phyloP scores from a whole-genome alignment of 2,113 vertebrate genomes.

The Capreolus pygargus region DNA sequence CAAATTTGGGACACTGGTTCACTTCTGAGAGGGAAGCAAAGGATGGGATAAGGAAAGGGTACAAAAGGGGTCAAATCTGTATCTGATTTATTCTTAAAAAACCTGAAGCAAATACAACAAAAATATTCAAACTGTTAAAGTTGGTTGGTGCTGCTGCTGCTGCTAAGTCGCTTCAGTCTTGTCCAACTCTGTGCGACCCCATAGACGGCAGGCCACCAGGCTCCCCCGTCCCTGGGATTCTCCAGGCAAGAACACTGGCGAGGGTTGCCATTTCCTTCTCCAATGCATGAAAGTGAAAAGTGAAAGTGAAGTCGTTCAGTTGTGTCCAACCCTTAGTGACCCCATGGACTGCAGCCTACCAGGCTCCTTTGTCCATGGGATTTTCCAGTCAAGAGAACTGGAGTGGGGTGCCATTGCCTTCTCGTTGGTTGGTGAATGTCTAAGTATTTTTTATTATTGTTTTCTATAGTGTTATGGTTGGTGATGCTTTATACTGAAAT shows the following conservation, averaged over 20 bases:
- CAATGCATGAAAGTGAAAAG: neutral
- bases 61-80: neutral
- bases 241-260: neutral
- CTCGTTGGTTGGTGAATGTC: neutral
- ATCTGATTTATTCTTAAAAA: neutral
- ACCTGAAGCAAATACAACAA: neutral
- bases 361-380: neutral
- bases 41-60: neutral
- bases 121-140: neutral
- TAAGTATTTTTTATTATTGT: neutral
- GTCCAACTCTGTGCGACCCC: neutral
- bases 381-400: neutral
- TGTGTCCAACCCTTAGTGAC: accelerated
- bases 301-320: neutral
- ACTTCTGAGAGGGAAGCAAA: neutral
- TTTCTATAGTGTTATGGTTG: neutral
- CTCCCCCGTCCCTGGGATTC: accelerated
- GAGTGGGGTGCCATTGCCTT: neutral
- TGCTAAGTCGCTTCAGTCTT: neutral
- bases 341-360: neutral
- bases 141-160: neutral
- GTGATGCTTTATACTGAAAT: neutral
- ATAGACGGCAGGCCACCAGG: neutral
- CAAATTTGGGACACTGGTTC: neutral
- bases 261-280: neutral